A percentile compares a stretch with the other conserved stretches of the same genome.
phyloP scores from a whole-genome alignment of 1,140 invertebrate species.

The Mercenaria mercenaria region DNA sequence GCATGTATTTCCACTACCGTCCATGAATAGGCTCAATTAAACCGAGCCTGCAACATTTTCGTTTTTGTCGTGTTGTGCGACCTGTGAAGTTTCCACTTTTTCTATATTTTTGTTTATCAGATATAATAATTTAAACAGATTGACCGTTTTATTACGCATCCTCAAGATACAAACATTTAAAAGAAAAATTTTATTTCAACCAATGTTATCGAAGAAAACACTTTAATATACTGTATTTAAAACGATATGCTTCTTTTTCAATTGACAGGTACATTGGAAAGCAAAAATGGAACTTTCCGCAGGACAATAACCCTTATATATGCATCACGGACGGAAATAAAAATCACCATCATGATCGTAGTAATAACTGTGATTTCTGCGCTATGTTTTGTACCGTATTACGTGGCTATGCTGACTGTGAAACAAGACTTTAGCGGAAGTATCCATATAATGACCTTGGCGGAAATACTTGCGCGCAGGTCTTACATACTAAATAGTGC shows the following conservation, averaged over 20 bases:
- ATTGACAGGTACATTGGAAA: not conserved
- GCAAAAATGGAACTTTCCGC: not conserved
- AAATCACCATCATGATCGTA: not conserved
- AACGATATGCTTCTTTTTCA: not conserved
- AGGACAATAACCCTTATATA: not conserved
- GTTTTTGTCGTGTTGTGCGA: too few relatives aligned
- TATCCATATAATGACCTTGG: not conserved
- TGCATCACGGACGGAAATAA: not conserved
- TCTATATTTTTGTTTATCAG: too few relatives aligned
- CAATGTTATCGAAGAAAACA: too few relatives aligned
- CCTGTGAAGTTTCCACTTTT: too few relatives aligned
- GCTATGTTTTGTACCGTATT: not conserved
- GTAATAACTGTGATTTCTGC: not conserved
- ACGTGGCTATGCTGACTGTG: not conserved
- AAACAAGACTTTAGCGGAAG: not conserved
- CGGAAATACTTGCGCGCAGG: not conserved
- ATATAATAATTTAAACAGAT: too few relatives aligned
- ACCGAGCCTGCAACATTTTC: too few relatives aligned
- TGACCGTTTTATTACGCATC: too few relatives aligned
- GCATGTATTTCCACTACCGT: too few relatives aligned
- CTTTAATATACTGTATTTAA: too few relatives aligned
- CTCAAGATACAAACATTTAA: too few relatives aligned
- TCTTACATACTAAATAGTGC: not conserved
- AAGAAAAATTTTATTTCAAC: too few relatives aligned
- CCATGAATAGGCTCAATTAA: too few relatives aligned